Conservation (phyloP, 2,888 invertebrate species). For the Aleiodes testaceus region DNA sequence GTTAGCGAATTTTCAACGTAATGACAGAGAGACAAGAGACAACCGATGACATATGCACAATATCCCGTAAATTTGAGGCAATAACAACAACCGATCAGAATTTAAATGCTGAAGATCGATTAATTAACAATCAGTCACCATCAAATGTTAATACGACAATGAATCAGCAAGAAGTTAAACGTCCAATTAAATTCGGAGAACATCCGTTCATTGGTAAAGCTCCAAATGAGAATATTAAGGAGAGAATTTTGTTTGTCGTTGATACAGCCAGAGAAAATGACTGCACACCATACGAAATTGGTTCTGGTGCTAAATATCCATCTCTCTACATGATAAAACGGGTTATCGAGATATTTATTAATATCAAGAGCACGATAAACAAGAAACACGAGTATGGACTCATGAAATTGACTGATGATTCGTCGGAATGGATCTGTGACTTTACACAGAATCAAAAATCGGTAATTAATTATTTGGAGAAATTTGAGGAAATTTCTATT, state of each 20-base stretch:
- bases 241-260: conserved; percentile 79
- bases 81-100: conserved; percentile 51
- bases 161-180: conserved; percentile 19
- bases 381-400: conserved; percentile 79
- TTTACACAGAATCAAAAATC: conserved; percentile 79
- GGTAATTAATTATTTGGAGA: conserved; percentile 76
- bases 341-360: conserved; percentile 78
- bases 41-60: conserved; percentile 51
- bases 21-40: conserved; percentile 56
- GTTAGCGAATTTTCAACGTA: background rate
- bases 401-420: conserved; percentile 75
- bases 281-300: conserved; percentile 75
- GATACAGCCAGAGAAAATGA: conserved; percentile 78
- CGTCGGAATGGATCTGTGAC: conserved; percentile 76
- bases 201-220: background rate
- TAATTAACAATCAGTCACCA: conserved; percentile 33
- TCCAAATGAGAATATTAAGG: conserved; percentile 67
- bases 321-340: conserved; percentile 79
- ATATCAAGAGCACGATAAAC: conserved; percentile 78
- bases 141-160: background rate
- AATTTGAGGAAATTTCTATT: conserved; percentile 72
- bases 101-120: conserved; percentile 44
- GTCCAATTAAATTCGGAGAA: background rate
- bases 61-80: conserved; percentile 51
- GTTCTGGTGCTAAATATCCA: conserved; percentile 75